Evolutionary conservation across 2,113 vertebrate species (phyloP).

Genomic region (Plectropomus leopardus): DNA sequence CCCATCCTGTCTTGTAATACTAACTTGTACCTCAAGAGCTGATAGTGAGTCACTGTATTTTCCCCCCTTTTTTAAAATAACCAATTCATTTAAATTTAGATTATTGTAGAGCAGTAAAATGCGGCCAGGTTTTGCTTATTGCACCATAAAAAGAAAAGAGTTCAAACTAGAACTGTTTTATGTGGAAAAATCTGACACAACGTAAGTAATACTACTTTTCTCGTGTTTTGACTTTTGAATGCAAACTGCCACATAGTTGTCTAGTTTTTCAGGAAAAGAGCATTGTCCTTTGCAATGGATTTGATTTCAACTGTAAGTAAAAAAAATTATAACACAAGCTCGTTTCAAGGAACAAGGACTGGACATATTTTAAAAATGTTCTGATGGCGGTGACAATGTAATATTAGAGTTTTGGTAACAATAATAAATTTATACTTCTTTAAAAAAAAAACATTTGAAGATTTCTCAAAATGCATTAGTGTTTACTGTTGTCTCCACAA

Average conservation of each 20-base stretch:
- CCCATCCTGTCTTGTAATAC: too few species aligned
- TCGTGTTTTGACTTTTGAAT: not conserved
- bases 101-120: too few species aligned
- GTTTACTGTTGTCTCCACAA: not conserved
- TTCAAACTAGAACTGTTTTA: slow-evolving; percentile 3
- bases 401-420: not conserved
- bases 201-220: not conserved
- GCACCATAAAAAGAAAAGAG: too few species aligned
- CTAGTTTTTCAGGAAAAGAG: not conserved
- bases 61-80: too few species aligned
- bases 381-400: not conserved
- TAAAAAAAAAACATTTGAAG: too few species aligned
- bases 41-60: too few species aligned
- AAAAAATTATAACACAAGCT: not conserved
- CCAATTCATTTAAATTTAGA: too few species aligned
- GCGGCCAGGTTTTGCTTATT: too few species aligned
- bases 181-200: not conserved
- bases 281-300: not conserved
- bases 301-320: not conserved
- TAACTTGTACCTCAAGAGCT: too few species aligned
- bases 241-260: not conserved
- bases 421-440: not conserved
- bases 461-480: too few species aligned
- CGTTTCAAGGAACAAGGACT: not conserved
- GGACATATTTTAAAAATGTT: not conserved